Percentiles rank a stretch among this genome's conserved stretches.
These are phyloP conservation scores for Cairina moschata DNA, from an alignment of 2,113 vertebrate species.

Conservation along the genomic window DNA sequence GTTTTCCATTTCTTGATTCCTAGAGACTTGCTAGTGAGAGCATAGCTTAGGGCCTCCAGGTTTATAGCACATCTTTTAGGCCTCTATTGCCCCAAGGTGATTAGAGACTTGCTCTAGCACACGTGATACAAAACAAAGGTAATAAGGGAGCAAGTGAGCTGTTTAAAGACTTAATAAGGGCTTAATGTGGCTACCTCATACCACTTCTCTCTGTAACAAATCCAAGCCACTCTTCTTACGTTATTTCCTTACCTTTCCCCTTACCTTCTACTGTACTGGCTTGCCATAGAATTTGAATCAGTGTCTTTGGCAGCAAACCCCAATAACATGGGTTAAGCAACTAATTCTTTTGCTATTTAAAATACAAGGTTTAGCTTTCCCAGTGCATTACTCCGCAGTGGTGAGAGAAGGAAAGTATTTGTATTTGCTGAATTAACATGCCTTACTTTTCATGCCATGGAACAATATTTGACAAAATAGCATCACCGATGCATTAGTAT, in stretches of 20 bases:
- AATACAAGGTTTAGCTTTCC: neutral
- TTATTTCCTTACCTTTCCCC: neutral
- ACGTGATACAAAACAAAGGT: neutral
- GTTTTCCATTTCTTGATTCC: neutral
- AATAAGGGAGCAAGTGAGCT: neutral
- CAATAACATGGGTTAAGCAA: neutral
- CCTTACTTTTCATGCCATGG: neutral
- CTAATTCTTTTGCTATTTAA: neutral
- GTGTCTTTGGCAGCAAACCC: rapidly evolving
- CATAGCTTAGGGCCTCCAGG: neutral
- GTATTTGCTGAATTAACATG: neutral
- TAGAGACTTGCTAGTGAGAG: neutral
- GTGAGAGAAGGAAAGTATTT: neutral
- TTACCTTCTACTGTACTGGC: neutral
- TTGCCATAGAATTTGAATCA: neutral
- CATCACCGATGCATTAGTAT: neutral
- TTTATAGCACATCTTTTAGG: neutral
- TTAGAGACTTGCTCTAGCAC: neutral
- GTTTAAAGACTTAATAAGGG: neutral
- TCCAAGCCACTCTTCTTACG: neutral
- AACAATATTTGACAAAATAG: neutral
- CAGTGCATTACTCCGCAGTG: neutral
- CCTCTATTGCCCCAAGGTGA: neutral
- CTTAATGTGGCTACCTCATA: neutral
- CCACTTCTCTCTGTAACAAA: neutral